Conservation (phyloP, 2,797 vertebrate genomes). For the Leuciscus waleckii region DNA sequence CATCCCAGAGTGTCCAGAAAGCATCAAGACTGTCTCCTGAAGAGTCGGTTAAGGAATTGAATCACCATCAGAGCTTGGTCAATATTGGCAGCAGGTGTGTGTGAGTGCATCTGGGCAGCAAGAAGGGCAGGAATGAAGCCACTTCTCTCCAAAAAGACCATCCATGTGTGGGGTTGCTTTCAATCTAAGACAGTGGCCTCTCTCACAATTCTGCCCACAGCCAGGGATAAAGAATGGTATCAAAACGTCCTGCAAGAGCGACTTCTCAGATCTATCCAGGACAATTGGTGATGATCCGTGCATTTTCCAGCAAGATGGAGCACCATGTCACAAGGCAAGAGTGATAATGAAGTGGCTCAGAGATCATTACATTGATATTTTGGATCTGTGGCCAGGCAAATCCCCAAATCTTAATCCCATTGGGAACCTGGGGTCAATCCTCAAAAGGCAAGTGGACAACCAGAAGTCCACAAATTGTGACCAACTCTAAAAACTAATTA, state of each 20-base stretch:
- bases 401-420: not conserved
- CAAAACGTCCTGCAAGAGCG: not conserved
- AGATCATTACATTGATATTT: not conserved
- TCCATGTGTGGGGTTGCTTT: not conserved
- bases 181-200: not conserved
- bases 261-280: not conserved
- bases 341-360: not conserved
- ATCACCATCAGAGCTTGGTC: not conserved
- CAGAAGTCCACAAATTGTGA: not conserved
- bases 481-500: not conserved
- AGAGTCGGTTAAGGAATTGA: not conserved
- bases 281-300: not conserved
- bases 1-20: not conserved
- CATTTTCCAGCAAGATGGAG: not conserved
- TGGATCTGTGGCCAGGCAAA: not conserved
- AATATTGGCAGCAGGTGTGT: not conserved
- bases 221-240: not conserved
- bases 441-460: not conserved
- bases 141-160: not conserved
- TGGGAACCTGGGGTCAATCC: not conserved
- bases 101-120: not conserved
- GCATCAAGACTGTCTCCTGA: not conserved
- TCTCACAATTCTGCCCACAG: not conserved
- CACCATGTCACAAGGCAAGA: not conserved
- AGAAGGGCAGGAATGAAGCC: not conserved